phyloP scores from a whole-genome alignment of 2,797 vertebrate genomes.

The Macrochelys suwanniensis region DNA sequence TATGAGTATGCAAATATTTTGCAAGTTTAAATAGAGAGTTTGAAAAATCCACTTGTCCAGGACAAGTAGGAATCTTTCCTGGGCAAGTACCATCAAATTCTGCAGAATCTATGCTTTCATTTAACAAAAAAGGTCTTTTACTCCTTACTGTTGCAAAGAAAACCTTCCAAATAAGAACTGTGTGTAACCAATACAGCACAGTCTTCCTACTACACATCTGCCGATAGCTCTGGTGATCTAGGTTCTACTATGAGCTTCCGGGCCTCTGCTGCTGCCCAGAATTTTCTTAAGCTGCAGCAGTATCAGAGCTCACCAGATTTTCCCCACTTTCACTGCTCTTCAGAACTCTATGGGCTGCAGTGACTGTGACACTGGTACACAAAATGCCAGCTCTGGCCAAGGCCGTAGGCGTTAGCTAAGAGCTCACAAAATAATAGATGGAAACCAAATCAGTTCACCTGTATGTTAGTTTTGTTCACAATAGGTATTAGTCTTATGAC shows the following conservation, averaged over 20 bases:
- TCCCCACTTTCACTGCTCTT: neutral
- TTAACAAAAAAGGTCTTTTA: neutral
- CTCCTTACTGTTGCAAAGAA: neutral
- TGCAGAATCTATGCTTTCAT: neutral
- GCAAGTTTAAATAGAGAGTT: neutral
- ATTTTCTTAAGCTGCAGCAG: neutral
- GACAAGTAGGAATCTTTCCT: neutral
- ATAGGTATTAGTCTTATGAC: too few species aligned
- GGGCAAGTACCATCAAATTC: neutral
- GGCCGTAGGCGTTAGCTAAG: neutral
- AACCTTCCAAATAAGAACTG: neutral
- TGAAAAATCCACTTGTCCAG: neutral
- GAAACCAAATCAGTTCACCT: neutral
- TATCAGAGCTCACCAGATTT: neutral
- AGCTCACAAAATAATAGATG: neutral
- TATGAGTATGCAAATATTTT: neutral
- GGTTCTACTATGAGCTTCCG: neutral
- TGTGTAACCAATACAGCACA: neutral
- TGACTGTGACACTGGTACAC: neutral
- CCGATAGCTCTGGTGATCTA: neutral
- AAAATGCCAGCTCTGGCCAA: neutral
- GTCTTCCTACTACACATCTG: neutral
- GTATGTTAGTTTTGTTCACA: neutral
- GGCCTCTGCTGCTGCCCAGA: neutral
- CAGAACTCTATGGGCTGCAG: neutral